Evolutionary conservation across 2,797 vertebrate genomes (phyloP), one percentile per base, ranked within the genome.

Genomic region (Arrhamphus sclerolepis): DNA sequence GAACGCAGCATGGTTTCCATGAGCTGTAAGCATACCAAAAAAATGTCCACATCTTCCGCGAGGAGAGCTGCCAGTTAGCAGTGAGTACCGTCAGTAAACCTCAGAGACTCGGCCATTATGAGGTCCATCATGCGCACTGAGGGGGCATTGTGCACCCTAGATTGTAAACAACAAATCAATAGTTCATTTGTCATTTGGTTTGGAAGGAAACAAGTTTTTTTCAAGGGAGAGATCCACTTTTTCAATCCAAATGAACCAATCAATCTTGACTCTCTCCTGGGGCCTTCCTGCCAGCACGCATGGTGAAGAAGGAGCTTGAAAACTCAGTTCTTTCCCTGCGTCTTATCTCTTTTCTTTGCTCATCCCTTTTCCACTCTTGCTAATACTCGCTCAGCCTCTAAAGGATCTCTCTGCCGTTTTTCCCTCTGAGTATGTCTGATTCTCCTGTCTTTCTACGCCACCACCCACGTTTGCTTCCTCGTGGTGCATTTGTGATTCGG

Each of bases 151-250:
- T 72, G 79, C 77, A 69, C 68, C 73, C 79, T 17, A 28, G 77
- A 88, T 88, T 75, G 87, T 80, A 88, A 92, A 91, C 86, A 91
- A 89, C 85, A 88, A 89, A 93, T 93, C 90, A 65, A 93, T 92
- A 91, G 80, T 84, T 92, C 84, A 92, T 93, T 92, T 91, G 91
- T 92, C 90, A 91, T 89, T 89, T 74, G 75, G 80, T 84, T 90
- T 85, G 79, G 84, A 82, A 88, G 89, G 89, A 92, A 91, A 90
- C 83, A 82, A 65, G 81, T 90, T 92, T 91, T 89, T 91, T 90
- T 59, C 51, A 62, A 54, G 75, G 74, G 66, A 78, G 87, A 84
- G 82, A 90, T 91, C 82, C 88, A 87, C 89, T 92, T 90, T 91
- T 91, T 87, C 82, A 86, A 89, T 79, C 86, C 88, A 91, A 92